Evolutionary conservation across 2,113 vertebrate species (phyloP), one percentile per base, ranked within the genome.

Genomic region (Eptesicus fuscus): DNA sequence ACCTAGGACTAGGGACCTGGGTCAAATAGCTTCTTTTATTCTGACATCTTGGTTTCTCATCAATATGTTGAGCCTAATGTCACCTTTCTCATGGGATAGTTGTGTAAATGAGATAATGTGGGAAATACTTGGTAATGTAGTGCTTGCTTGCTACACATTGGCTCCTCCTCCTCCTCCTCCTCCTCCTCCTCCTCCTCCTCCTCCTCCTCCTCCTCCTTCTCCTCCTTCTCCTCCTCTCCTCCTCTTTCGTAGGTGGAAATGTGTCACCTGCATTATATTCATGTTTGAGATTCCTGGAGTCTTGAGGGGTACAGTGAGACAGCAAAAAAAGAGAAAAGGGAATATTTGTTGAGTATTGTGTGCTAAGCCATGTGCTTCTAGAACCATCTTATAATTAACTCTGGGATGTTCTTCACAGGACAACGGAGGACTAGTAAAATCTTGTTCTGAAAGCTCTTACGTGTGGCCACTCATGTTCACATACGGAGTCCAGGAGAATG

Each of bases 51-150:
- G 12, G 8, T 79, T 90, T 92, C 47, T 92, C 7, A 7, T 53
- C 51, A 40, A 73, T 28, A 4, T 18, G 4, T 13, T 32, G 44
- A 37, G 49, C 25, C 30, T 30, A 22, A 32, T 25, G 32, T 37
- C 18, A 44, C 13, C 35, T 67, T 23, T 44, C 7, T 74, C 22
- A 0, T 44, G 73, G 44, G 63, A 40, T 8, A 47, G 23, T 20
- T 61, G 47, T 5, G 8, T 30, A 35, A 13, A 23, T 92, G 44
- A 88, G 67, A 79, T 49, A 23, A 3, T 5, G 1, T 63, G 61
- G 65, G 59, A 51, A 14, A 71, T 0, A 13, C 47, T 71, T 56
- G 56, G 53, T 30, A 1, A 9, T 0, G 0, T 1, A 7, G 0
- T 40, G 13, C 11, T n/a, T 23, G 70, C 49, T 76, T 2, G 1